A percentile compares a stretch with the other conserved stretches of the same genome.
Conservation (phyloP, 2,113 vertebrate species). For the Noctilio leporinus region DNA sequence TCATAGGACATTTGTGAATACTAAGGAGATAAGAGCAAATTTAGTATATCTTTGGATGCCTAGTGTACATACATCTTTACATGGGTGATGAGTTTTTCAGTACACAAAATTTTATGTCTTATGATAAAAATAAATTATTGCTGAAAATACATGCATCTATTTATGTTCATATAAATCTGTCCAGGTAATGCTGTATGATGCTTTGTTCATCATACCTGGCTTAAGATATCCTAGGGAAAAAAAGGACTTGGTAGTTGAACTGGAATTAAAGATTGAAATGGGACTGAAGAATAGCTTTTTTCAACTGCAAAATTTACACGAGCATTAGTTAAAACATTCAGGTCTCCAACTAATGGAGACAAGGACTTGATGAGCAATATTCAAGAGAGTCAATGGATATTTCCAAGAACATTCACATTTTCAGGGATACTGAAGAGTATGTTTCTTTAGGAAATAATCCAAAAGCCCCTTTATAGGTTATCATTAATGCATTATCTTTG, state of each 20-base stretch:
- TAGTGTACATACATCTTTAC: neutral
- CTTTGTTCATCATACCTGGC: neutral
- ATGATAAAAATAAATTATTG: neutral
- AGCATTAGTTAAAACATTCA: neutral
- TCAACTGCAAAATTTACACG: constrained; percentile 3
- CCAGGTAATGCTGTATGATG: neutral
- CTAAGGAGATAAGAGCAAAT: neutral
- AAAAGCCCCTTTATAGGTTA: neutral
- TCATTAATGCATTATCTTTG: neutral
- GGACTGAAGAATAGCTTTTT: neutral
- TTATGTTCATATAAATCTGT: neutral
- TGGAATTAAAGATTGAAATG: neutral
- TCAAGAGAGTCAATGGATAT: neutral
- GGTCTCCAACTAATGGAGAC: neutral
- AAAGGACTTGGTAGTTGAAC: neutral
- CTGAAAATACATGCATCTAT: neutral
- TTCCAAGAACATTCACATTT: neutral
- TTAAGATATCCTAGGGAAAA: neutral
- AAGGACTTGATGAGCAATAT: constrained; percentile 9
- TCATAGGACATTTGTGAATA: neutral
- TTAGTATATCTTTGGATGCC: neutral
- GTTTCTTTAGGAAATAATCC: neutral
- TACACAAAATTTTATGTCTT: neutral
- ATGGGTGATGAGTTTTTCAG: neutral
- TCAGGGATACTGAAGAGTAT: neutral